Evolutionary conservation across 2,113 vertebrate genomes (phyloP).

Genomic region (Gallinago media): DNA sequence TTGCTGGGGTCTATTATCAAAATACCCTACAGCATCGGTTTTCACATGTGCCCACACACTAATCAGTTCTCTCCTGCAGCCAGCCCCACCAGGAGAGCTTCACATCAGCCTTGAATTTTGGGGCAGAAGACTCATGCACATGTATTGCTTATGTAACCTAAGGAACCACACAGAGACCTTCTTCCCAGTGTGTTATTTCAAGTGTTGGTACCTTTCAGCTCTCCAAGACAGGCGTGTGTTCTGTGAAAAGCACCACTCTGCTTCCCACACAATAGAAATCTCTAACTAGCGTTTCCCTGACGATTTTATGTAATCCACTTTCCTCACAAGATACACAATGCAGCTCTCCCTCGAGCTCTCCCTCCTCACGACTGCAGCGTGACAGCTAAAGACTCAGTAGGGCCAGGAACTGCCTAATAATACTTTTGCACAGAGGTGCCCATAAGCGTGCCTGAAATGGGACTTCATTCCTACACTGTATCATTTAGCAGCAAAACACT

Average conservation of each 20-base stretch:
- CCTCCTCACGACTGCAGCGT: neutral
- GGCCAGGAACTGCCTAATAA: neutral
- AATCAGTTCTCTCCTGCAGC: neutral
- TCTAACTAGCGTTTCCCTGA: conserved; percentile 48
- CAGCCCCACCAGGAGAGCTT: neutral
- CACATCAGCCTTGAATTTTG: neutral
- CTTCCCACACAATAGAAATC: conserved; percentile 63
- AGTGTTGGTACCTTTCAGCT: conserved; percentile 49
- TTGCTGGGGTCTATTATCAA: neutral
- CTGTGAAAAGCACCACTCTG: conserved; percentile 47
- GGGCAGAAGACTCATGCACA: neutral
- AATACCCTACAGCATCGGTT: neutral
- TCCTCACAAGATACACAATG: conserved; percentile 39
- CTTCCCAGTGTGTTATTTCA: neutral
- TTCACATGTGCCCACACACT: neutral
- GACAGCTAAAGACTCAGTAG: neutral
- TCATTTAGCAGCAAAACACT: neutral
- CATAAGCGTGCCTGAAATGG: neutral
- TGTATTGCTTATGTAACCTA: neutral
- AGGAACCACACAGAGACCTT: conserved; percentile 38
- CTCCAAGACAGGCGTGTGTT: conserved; percentile 24
- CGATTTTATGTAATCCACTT: conserved; percentile 65
- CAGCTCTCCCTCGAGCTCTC: conserved; percentile 16
- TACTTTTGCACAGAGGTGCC: neutral
- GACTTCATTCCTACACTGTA: neutral